Evolutionary conservation across 2,797 vertebrate genomes (phyloP).

Genomic region (Sylvilagus floridanus): DNA sequence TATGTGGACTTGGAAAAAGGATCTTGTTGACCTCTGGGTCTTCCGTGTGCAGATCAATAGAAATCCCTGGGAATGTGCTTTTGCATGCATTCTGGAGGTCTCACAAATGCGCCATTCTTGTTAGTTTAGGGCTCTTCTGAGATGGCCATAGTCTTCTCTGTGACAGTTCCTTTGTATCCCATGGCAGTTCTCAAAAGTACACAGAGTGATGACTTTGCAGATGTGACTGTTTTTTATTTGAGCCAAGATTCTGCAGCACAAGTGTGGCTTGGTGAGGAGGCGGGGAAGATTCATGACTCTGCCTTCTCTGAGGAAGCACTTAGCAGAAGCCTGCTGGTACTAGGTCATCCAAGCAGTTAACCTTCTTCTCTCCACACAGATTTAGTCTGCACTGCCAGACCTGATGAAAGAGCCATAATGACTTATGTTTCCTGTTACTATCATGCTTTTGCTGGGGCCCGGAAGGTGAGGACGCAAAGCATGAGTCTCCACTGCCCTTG

Average conservation of each 20-base stretch:
- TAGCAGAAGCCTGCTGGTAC: slow-evolving; percentile 39
- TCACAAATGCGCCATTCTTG: accelerated
- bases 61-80: neutral
- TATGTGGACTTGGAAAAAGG: neutral
- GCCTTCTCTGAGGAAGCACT: slow-evolving; percentile 42
- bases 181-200: neutral
- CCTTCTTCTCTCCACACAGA: slow-evolving; percentile 86
- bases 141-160: neutral
- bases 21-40: neutral
- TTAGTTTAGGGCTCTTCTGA: neutral
- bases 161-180: neutral
- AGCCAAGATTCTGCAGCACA: neutral
- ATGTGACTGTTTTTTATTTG: neutral
- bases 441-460: slow-evolving; percentile 86
- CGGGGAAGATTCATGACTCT: neutral
- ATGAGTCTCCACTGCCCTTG: slow-evolving; percentile 79
- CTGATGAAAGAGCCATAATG: slow-evolving; percentile 87
- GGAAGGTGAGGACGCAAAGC: slow-evolving; percentile 86
- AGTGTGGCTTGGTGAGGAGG: too few species aligned
- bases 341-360: slow-evolving; percentile 78
- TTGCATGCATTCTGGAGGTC: neutral
- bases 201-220: neutral
- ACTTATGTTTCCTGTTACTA: slow-evolving; percentile 88
- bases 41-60: accelerated
- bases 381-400: slow-evolving; percentile 85